Conservation (phyloP, 2,113 vertebrate species). For the Piaya cayana region DNA sequence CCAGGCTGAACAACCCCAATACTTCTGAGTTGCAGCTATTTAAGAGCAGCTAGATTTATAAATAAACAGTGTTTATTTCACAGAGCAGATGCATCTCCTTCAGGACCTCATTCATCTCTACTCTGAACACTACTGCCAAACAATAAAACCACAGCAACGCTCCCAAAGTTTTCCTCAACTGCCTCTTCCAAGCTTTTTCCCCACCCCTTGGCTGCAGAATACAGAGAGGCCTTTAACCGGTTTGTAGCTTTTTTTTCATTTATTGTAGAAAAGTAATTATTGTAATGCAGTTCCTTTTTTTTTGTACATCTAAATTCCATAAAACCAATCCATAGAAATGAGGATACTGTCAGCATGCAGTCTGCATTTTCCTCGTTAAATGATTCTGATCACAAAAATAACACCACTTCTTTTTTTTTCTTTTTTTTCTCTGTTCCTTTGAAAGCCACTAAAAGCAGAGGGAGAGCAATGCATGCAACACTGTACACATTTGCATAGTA, state of each 20-base stretch:
- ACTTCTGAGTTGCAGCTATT: background rate
- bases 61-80: background rate
- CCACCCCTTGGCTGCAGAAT: background rate
- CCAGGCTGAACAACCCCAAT: too few species aligned
- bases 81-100: background rate
- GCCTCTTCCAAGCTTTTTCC: background rate
- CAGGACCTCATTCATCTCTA: background rate
- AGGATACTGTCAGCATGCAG: conserved; percentile 83
- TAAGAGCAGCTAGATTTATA: background rate
- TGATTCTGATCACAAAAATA: conserved; percentile 84
- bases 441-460: conserved; percentile 86
- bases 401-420: conserved; percentile 78
- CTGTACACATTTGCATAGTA: conserved; percentile 92
- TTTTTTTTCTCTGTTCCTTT: conserved; percentile 46
- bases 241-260: conserved; percentile 75
- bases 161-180: rapidly evolving
- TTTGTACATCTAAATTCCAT: conserved; percentile 84
- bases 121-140: background rate
- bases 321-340: conserved; percentile 86
- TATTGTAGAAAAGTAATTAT: conserved; percentile 83
- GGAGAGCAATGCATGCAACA: conserved; percentile 88
- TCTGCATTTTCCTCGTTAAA: conserved; percentile 80
- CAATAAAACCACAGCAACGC: background rate
- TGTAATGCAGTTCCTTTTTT: conserved; percentile 80
- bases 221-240: conserved; percentile 1